phyloP scores from a whole-genome alignment of 2,888 invertebrate genomes.

The Ophraella communa region DNA sequence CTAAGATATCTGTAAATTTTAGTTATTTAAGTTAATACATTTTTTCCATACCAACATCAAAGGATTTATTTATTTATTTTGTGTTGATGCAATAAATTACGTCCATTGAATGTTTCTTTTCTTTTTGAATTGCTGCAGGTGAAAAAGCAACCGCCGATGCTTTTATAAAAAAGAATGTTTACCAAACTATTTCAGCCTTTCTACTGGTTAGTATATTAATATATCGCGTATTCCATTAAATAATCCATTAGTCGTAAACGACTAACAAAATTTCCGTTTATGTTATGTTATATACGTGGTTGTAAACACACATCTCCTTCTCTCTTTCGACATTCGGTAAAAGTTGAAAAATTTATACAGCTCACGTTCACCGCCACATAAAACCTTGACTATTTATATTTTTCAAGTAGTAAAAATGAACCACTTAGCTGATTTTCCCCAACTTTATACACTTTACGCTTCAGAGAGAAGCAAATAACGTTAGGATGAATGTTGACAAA shows the following conservation, averaged over 20 bases:
- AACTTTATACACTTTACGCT: slow-evolving; percentile 39
- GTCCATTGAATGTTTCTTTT: too few species aligned
- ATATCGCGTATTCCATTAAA: too few species aligned
- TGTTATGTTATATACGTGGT: slow-evolving; percentile 37
- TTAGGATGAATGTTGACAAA: slow-evolving; percentile 43
- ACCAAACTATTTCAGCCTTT: too few species aligned
- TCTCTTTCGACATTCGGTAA: slow-evolving; percentile 12
- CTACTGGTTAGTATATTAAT: too few species aligned
- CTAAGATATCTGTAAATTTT: too few species aligned
- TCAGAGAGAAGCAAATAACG: slow-evolving; percentile 38
- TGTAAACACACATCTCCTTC: slow-evolving; percentile 28
- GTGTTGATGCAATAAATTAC: too few species aligned
- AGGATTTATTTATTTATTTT: too few species aligned
- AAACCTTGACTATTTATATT: slow-evolving; percentile 33
- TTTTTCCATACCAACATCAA: too few species aligned
- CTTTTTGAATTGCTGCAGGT: background rate
- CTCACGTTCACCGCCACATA: slow-evolving; percentile 27
- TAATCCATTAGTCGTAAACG: background rate
- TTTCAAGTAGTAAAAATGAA: slow-evolving; percentile 49
- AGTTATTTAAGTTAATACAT: too few species aligned
- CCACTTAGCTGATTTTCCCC: slow-evolving; percentile 49
- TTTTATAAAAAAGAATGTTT: too few species aligned
- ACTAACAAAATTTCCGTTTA: slow-evolving; percentile 16
- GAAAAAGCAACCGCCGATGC: too few species aligned
- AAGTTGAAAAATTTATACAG: slow-evolving; percentile 30